Percentiles rank a stretch among this genome's conserved stretches.
These are phyloP conservation scores for Tetanocera ferruginea DNA, from an alignment of 2,888 invertebrate species.

Conservation along the genomic window DNA sequence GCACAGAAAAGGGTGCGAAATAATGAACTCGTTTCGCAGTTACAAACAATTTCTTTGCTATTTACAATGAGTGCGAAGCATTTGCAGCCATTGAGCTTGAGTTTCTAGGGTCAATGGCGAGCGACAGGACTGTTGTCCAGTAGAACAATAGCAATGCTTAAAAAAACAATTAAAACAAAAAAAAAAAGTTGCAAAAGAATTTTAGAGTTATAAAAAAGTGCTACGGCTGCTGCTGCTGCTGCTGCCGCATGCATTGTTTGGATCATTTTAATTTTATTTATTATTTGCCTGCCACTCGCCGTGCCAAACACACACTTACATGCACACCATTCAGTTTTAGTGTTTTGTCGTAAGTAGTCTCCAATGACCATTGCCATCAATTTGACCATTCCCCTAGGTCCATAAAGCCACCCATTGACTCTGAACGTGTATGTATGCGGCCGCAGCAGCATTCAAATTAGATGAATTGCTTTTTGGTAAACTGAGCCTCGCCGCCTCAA, in stretches of 20 bases:
- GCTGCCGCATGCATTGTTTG: constrained; percentile 60
- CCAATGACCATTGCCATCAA: constrained; percentile 48
- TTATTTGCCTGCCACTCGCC: constrained; percentile 64
- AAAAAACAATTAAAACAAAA: too few relatives aligned
- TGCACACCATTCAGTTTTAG: constrained; percentile 16
- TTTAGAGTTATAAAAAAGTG: constrained; percentile 30
- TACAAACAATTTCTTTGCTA: constrained; percentile 65
- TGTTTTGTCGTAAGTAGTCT: constrained; percentile 47
- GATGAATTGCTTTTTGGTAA: constrained; percentile 64
- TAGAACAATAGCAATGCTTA: constrained; percentile 20
- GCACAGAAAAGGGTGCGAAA: constrained; percentile 63
- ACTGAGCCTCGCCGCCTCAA: constrained; percentile 33
- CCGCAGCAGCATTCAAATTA: constrained; percentile 65
- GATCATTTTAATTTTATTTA: constrained; percentile 71
- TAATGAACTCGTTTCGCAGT: constrained; percentile 68
- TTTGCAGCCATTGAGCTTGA: constrained; percentile 32
- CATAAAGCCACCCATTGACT: constrained; percentile 15
- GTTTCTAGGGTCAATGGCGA: constrained; percentile 48
- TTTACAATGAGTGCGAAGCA: constrained; percentile 21
- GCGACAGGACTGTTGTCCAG: background rate
- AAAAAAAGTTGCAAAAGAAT: constrained; percentile 39
- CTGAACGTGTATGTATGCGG: background rate
- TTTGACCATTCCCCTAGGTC: constrained; percentile 45
- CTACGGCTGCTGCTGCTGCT: background rate
- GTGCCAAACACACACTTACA: constrained; percentile 31